Evolutionary conservation across 2,113 vertebrate genomes (phyloP), one percentile per base, ranked within the genome.

Genomic region (Hiodon alosoides): DNA sequence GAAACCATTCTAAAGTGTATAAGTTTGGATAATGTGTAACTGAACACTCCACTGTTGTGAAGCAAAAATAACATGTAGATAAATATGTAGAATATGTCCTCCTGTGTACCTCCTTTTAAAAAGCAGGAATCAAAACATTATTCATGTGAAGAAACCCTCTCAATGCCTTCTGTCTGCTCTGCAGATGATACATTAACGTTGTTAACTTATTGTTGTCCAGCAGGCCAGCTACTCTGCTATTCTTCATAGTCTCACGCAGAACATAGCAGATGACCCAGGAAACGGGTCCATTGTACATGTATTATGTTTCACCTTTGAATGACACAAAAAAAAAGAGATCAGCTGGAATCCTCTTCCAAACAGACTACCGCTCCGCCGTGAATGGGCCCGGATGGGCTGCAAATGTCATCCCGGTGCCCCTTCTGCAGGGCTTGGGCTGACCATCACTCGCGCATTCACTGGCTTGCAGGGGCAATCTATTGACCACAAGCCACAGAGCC

Each of bases 201-300:
- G 53, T 55, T 10, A 52, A 2, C 53, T 50, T 8, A 52, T 57
- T 65, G 50, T 73, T 4, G 57, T 67, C 13, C 31, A 11, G 3
- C 54, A 51, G 7, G n/a, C 2, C 7, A 53, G 58, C 54, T 16
- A 8, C 53, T 46, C 53, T 67, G 54, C 4, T 57, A 4, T 31
- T 58, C 14, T 67, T 46, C 51, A 4, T 17, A 3, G 51, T 52
- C 67, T 69, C 67, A 10, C 52, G 17, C 69, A 46, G 53, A 31
- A 46, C 11, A 10, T 62, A 67, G 5, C 50, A n/a, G 67, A n/a
- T 47, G 59, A 7, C 58, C 67, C 51, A 52, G n/a, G 57, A 69
- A 76, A 62, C 51, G 9, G 11, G 17, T 7, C n/a, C 67, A 64
- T 62, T 76, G 67, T 69, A n/a, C n/a, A 76, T 51, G 66, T 76